Evolutionary conservation across 2,888 invertebrate species (phyloP), one percentile per base, ranked within the genome.

Genomic region (Girardia tigrina): DNA sequence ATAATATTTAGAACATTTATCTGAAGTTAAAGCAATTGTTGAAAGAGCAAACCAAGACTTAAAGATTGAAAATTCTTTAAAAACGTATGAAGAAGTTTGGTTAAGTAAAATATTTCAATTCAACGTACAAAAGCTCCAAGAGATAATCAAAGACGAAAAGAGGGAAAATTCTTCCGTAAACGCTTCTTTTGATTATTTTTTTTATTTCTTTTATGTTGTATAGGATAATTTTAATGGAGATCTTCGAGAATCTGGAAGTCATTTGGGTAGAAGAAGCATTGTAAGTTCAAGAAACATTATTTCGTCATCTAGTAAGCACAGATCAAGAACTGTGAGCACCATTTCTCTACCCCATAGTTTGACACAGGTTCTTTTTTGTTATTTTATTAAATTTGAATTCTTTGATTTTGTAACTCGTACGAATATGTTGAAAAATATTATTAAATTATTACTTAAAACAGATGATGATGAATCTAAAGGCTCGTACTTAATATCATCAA

Each of bases 31-130:
- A 75, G 81, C 81, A n/a, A 83, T 83, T 71, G 84, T 84, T 1
- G 82, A 83, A 79, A 79, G 83, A 69, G 84, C 84, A 0, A 82
- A 82, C 20, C 83, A 83, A 77, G 84, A 84, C 78, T 78, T 83
- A 75, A 80, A 81, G 42, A 83, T 84, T 42, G 84, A 84, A 77
- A 81, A 82, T 77, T 81, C 82, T 1, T 79, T 84, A 74, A 84
- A 84, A 79, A 83, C 82, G 0, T 84, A 82, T 76, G 84, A 84
- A 78, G 84, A 84, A 76, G 82, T 84, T 2, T 84, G 84, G 84
- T 80, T 84, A 42, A 83, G 83, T 78, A 84, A 83, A 78, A 79
- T 83, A 70, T 84, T 84, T 79, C 81, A 81, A 72, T 78, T 82
- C 16, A 69, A 20, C 26, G 23, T 2, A 4, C 23, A 20, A 56